These are phyloP conservation scores for Trididemnum miniatum DNA, from an alignment of 23 tunicate genomes.

Conservation along the genomic window DNA sequence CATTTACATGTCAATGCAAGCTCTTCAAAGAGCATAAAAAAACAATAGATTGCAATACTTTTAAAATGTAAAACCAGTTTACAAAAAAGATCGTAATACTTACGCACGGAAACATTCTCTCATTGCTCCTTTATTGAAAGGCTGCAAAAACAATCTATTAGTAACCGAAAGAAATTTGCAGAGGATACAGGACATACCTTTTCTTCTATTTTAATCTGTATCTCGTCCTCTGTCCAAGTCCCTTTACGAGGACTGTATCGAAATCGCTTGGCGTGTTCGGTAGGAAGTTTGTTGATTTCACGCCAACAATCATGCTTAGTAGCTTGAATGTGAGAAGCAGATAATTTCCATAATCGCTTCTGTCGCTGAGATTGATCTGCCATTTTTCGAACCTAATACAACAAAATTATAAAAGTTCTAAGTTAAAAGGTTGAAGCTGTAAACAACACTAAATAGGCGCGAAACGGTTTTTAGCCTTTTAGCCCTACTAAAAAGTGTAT, in stretches of 20 bases:
- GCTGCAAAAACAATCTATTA: constrained; percentile 44
- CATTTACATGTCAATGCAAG: no score
- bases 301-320: constrained; percentile 68
- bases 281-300: constrained; percentile 55
- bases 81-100: constrained; percentile 32
- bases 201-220: constrained; percentile 71
- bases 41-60: no score
- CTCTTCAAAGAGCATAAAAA: no score
- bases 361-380: constrained; percentile 41
- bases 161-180: neutral
- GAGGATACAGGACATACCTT: constrained; percentile 32
- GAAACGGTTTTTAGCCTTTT: no score
- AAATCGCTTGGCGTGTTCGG: constrained; percentile 64
- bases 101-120: constrained; percentile 96
- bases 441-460: no score
- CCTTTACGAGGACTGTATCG: constrained; percentile 95
- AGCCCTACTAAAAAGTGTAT: no score
- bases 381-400: constrained; percentile 64
- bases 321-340: constrained; percentile 77
- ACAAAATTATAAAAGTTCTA: no score
- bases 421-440: no score
- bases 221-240: constrained; percentile 94
- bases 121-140: constrained; percentile 98
- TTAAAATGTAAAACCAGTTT: no score
- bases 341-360: constrained; percentile 85